Evolutionary conservation across 2,888 invertebrate species (phyloP).

Genomic region (Rhimphoctona megacephalus): DNA sequence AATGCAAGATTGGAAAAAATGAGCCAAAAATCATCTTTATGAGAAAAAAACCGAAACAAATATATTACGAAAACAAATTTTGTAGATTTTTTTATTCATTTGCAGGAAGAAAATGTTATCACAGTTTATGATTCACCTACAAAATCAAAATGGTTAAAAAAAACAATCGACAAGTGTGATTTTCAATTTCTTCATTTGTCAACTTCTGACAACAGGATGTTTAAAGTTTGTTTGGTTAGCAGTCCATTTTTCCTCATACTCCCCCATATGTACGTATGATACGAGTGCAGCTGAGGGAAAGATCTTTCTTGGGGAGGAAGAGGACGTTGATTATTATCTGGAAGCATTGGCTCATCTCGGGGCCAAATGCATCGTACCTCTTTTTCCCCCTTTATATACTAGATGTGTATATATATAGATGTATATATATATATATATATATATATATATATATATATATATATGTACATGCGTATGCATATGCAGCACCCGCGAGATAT

Average conservation of each 20-base stretch:
- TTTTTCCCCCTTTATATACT: conserved; percentile 13
- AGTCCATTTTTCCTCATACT: conserved; percentile 33
- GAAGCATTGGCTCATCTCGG: conserved; percentile 63
- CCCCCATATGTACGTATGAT: background rate
- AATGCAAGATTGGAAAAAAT: background rate
- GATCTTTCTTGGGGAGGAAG: conserved; percentile 52
- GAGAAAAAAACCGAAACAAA: background rate
- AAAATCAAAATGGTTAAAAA: background rate
- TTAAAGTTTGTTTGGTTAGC: background rate
- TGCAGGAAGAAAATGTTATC: background rate
- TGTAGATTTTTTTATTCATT: background rate
- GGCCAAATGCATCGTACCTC: conserved; percentile 48
- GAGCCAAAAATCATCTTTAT: background rate
- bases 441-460: no score
- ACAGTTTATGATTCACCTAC: background rate
- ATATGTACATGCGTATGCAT: conserved; percentile 50
- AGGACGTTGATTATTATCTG: conserved; percentile 72
- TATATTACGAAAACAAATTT: background rate
- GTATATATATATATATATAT: conserved; percentile 1
- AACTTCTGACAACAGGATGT: background rate
- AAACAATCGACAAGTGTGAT: background rate
- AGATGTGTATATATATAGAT: conserved; percentile 11
- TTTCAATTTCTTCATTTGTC: background rate
- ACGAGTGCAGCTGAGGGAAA: conserved; percentile 40
- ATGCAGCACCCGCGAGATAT: conserved; percentile 71